Evolutionary conservation across 2,113 vertebrate species (phyloP), one percentile per base, ranked within the genome.

Genomic region (Istiophorus platypterus): DNA sequence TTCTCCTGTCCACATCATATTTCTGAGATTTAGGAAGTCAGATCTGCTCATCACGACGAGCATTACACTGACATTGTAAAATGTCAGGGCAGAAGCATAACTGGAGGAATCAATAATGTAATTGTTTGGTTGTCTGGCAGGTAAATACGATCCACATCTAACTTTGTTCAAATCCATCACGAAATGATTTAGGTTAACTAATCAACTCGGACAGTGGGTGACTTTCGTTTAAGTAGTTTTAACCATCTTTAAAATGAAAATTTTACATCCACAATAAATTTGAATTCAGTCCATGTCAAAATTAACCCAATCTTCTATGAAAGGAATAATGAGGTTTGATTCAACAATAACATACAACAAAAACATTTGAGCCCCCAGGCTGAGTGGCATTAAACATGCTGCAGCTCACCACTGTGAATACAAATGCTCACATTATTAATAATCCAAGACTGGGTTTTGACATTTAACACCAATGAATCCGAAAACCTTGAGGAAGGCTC

Each of bases 281-380:
- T 1, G 18, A 58, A 80, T 58, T 84, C 20, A 72, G 6, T 64
- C 20, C 64, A 45, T 54, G 29, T 5, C 7, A 18, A 14, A 76
- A 26, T 41, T n/a, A 12, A 22, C 51, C 57, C 17, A 72, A 52
- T 27, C 27, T 22, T 65, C 29, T 42, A 56, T 7, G 4, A 63
- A 81, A 51, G 31, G 41, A 47, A 76, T 39, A 71, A 62, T 67
- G 24, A 77, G 51, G 22, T 52, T 14, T 71, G 59, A 74, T 5
- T 69, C 42, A 63, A 77, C 76, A 68, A 72, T 71, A 39, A 78
- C 45, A 18, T 59, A 77, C 76, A 68, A 72, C 67, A 39, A 78
- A 52, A 18, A 37, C 4, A 5, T 79, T 37, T 61, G 63, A 84
- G 39, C 26, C 77, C 74, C 49, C n/a, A 80, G 31, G 75, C 81